phyloP scores from a whole-genome alignment of 2,888 invertebrate species.

The Drosophila pegasa region DNA sequence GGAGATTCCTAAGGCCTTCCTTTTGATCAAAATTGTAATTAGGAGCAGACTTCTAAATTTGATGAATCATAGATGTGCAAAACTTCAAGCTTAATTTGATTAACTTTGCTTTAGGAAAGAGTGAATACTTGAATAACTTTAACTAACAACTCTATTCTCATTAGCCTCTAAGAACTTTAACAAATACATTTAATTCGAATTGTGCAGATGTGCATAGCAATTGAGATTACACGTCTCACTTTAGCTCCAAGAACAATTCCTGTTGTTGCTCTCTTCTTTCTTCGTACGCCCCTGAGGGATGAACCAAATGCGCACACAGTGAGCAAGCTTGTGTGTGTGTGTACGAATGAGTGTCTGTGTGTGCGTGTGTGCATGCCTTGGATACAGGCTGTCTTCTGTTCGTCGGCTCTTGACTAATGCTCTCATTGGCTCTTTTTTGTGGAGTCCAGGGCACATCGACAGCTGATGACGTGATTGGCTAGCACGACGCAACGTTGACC shows the following conservation, averaged over 20 bases:
- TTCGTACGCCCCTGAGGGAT: background rate
- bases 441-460: background rate
- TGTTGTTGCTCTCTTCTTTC: background rate
- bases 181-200: too few species aligned
- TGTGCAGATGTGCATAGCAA: background rate
- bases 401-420: background rate
- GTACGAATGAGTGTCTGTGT: too few species aligned
- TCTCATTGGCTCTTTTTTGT: constrained; percentile 12
- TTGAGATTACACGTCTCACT: background rate
- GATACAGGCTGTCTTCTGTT: background rate
- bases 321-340: background rate
- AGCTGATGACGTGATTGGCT: constrained; percentile 15
- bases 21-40: too few species aligned
- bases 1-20: too few species aligned
- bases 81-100: too few species aligned
- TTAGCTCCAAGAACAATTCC: background rate
- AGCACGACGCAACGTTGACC: background rate
- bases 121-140: too few species aligned
- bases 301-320: background rate
- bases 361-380: background rate
- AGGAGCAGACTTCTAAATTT: too few species aligned
- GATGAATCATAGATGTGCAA: too few species aligned
- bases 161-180: too few species aligned
- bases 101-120: too few species aligned
- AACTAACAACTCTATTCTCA: too few species aligned